Percentiles rank a stretch among this genome's conserved stretches.
Conservation (phyloP, 2,797 vertebrate species). For the Macroramphosus scolopax region DNA sequence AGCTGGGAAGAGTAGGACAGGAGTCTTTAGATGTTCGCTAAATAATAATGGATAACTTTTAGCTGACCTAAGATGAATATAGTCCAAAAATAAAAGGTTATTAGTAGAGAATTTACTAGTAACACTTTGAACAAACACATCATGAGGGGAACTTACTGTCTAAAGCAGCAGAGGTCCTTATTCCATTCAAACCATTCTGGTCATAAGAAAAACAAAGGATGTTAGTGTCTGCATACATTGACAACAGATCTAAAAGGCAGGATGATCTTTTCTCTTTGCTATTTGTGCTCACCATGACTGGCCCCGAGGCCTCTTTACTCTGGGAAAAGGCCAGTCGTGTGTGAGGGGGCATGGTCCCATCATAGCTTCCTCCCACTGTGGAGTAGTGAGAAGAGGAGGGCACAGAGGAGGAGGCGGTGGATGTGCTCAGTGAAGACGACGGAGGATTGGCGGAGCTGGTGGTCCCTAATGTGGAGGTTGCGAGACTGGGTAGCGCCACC, state of each 20-base stretch:
- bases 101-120: not conserved
- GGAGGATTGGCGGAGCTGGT: constrained; percentile 69
- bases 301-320: constrained; percentile 78
- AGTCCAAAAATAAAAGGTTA: too few species aligned
- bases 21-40: not conserved
- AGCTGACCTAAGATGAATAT: too few species aligned
- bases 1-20: constrained; percentile 62
- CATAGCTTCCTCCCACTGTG: constrained; percentile 82
- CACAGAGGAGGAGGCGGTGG: constrained; percentile 69
- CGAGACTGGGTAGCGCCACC: constrained; percentile 81
- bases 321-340: constrained; percentile 80
- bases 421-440: constrained; percentile 71
- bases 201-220: constrained; percentile 51
- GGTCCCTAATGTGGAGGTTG: constrained; percentile 75
- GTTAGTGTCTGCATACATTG: too few species aligned
- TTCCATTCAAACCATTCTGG: constrained; percentile 88
- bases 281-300: constrained; percentile 79
- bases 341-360: constrained; percentile 83
- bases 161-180: constrained; percentile 82
- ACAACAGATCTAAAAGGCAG: too few species aligned
- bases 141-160: constrained; percentile 83
- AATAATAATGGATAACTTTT: not conserved
- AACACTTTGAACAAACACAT: constrained; percentile 6
- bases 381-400: constrained; percentile 77
- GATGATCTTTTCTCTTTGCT: constrained; percentile 1